These are phyloP conservation scores for Labeo calbasu DNA, from an alignment of 2,797 vertebrate species.

Conservation along the genomic window DNA sequence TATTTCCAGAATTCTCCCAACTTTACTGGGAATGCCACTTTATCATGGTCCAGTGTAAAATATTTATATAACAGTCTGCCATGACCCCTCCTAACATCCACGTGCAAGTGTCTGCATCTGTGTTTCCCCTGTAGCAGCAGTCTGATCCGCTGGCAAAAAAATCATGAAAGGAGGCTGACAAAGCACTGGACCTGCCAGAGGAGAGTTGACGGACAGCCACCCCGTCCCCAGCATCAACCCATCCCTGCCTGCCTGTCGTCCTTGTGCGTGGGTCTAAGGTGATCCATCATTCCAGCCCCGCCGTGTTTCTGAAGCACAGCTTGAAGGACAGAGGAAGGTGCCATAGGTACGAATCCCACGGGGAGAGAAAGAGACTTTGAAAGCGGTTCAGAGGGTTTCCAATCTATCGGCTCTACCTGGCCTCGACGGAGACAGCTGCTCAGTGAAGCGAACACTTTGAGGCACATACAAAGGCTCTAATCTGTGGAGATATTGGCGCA, in stretches of 20 bases:
- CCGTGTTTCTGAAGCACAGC: slow-evolving; percentile 44
- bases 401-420: slow-evolving; percentile 49
- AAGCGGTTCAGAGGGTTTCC: slow-evolving; percentile 48
- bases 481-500: slow-evolving; percentile 48
- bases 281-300: slow-evolving; percentile 51
- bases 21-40: neutral
- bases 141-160: slow-evolving; percentile 36
- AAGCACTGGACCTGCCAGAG: slow-evolving; percentile 44
- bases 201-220: slow-evolving; percentile 43
- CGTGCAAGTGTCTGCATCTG: slow-evolving; percentile 1
- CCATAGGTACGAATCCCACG: slow-evolving; percentile 32
- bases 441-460: slow-evolving; percentile 47
- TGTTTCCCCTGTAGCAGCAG: slow-evolving; percentile 28
- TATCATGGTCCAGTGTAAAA: neutral
- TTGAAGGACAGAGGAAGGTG: slow-evolving; percentile 44
- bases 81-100: neutral
- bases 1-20: neutral
- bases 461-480: slow-evolving; percentile 48
- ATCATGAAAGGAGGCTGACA: slow-evolving; percentile 44
- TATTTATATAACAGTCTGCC: neutral
- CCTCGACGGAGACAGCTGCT: slow-evolving; percentile 47
- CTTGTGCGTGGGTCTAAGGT: slow-evolving; percentile 50
- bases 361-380: slow-evolving; percentile 42
- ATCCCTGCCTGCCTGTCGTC: slow-evolving; percentile 28
- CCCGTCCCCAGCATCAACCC: slow-evolving; percentile 27